Conservation (phyloP, 2,888 invertebrate species). For the Tethea ocularis region DNA sequence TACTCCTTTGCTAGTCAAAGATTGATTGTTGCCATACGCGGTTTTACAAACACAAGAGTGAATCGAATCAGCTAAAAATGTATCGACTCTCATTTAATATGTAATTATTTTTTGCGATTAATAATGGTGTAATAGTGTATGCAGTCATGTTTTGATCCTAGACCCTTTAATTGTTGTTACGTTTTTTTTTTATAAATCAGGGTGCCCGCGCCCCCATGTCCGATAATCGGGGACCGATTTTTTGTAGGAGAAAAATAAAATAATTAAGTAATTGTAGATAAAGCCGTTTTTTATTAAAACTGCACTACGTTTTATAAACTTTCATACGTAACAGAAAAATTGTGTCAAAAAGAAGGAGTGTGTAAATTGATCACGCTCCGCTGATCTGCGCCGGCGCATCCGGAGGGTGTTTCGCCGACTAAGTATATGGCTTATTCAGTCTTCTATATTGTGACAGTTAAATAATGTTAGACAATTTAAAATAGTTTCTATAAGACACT, state of each 20-base stretch:
- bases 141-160: too few species aligned
- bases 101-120: too few species aligned
- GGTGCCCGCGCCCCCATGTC: too few species aligned
- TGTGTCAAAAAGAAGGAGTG: conserved; percentile 24
- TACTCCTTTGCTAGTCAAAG: conserved; percentile 54
- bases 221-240: too few species aligned
- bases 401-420: conserved; percentile 43
- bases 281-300: too few species aligned
- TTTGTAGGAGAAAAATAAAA: too few species aligned
- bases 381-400: conserved; percentile 56
- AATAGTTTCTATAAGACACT: neutral
- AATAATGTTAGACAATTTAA: conserved; percentile 20
- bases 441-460: conserved; percentile 18
- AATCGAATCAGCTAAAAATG: too few species aligned
- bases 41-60: conserved; percentile 16
- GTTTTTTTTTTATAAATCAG: too few species aligned
- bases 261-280: too few species aligned
- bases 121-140: too few species aligned
- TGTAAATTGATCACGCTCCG: conserved; percentile 54
- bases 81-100: too few species aligned
- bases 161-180: too few species aligned
- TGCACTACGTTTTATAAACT: conserved; percentile 32
- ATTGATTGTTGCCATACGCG: conserved; percentile 62
- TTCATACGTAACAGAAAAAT: conserved; percentile 9
- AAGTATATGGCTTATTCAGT: conserved; percentile 20